phyloP scores from a whole-genome alignment of 2,888 invertebrate species.

The Drosophila parthenogenetica region DNA sequence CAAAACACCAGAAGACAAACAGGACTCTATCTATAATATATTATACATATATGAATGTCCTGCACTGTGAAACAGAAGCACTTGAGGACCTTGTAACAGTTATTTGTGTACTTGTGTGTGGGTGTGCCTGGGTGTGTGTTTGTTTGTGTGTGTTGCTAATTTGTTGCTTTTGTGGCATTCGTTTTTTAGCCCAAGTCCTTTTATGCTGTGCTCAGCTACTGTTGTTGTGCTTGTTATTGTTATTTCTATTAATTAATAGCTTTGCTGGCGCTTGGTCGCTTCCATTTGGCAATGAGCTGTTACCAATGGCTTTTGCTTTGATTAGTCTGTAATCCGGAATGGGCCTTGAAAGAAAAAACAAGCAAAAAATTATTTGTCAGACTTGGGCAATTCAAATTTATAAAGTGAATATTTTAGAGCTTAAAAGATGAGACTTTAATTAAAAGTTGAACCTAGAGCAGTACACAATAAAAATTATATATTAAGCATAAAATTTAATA shows the following conservation, averaged over 20 bases:
- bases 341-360: constrained; percentile 13
- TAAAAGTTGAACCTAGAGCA: no score
- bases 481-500: no score
- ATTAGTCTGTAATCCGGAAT: constrained; percentile 52
- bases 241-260: constrained; percentile 62
- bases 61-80: constrained; percentile 60
- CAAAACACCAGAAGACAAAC: constrained; percentile 1
- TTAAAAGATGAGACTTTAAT: no score
- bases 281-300: constrained; percentile 62
- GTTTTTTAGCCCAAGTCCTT: constrained; percentile 47
- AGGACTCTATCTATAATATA: constrained; percentile 12
- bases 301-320: constrained; percentile 63
- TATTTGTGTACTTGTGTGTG: constrained; percentile 19
- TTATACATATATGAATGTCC: constrained; percentile 39
- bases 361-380: constrained; percentile 6
- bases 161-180: constrained; percentile 63
- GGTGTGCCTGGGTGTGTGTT: constrained; percentile 17
- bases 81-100: constrained; percentile 72
- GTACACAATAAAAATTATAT: no score
- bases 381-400: no score
- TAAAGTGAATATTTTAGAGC: no score
- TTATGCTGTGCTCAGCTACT: constrained; percentile 37
- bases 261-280: constrained; percentile 49
- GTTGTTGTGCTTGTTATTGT: constrained; percentile 15
- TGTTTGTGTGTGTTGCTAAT: constrained; percentile 64